Conservation (phyloP, 2,797 vertebrate species). For the Chrysocyon brachyurus region DNA sequence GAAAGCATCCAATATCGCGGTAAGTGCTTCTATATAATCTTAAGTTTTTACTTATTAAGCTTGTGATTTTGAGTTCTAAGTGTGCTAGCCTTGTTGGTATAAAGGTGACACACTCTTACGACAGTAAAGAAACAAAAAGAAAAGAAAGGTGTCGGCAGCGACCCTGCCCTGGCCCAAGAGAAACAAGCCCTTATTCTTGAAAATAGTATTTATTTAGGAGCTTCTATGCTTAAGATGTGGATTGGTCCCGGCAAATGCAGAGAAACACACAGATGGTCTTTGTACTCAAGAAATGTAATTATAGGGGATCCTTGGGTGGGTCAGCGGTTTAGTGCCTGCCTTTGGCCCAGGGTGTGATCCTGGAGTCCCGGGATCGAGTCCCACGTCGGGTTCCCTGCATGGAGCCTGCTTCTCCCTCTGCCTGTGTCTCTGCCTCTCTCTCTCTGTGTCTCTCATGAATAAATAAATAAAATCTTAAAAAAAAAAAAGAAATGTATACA, state of each 20-base stretch:
- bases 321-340: too few relatives aligned
- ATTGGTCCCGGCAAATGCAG: not conserved
- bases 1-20: not conserved
- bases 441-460: too few relatives aligned
- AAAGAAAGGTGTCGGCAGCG: not conserved
- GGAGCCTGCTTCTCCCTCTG: too few relatives aligned
- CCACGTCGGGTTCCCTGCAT: too few relatives aligned
- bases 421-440: too few relatives aligned
- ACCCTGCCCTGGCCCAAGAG: not conserved
- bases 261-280: not conserved
- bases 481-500: not conserved
- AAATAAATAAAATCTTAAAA: too few relatives aligned
- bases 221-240: not conserved
- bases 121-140: not conserved
- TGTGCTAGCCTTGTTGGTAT: not conserved
- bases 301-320: not conserved
- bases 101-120: not conserved
- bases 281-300: not conserved
- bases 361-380: too few relatives aligned
- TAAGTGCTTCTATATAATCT: not conserved
- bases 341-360: too few relatives aligned
- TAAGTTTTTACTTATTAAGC: not conserved
- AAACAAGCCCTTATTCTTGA: not conserved
- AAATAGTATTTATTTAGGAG: slow-evolving; percentile 18
- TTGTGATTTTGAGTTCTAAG: slow-evolving; percentile 7